Conservation (phyloP, 2,797 vertebrate species). For the Betta splendens region DNA sequence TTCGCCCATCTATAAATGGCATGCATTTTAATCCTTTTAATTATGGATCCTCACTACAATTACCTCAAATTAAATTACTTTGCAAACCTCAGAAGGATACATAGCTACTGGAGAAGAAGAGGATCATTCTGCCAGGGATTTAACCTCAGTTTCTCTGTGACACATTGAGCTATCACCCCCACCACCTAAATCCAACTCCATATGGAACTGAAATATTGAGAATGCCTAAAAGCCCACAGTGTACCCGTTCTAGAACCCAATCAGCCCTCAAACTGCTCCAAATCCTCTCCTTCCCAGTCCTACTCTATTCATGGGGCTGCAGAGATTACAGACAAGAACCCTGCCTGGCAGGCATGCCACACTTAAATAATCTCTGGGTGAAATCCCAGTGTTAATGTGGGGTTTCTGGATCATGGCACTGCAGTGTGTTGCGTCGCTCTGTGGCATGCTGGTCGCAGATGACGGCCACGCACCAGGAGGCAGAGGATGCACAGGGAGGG, state of each 20-base stretch:
- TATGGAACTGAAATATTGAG: conserved; percentile 77
- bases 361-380: conserved; percentile 82
- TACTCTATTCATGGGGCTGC: conserved; percentile 70
- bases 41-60: conserved; percentile 83
- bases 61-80: conserved; percentile 87
- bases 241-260: conserved; percentile 74
- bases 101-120: conserved; percentile 69
- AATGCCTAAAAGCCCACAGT: conserved; percentile 72
- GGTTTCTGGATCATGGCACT: conserved; percentile 77
- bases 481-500: conserved; percentile 39
- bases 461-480: conserved; percentile 63
- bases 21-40: conserved; percentile 85
- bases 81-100: conserved; percentile 85
- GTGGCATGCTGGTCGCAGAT: conserved; percentile 61
- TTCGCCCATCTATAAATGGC: conserved; percentile 80
- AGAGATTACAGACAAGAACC: conserved; percentile 78
- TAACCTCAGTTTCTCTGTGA: conserved; percentile 75
- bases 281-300: conserved; percentile 76
- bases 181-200: conserved; percentile 74
- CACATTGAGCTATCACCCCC: conserved; percentile 70
- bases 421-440: conserved; percentile 58
- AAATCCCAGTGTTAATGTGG: conserved; percentile 80
- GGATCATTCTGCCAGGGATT: conserved; percentile 77
- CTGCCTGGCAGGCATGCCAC: conserved; percentile 79
- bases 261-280: conserved; percentile 75